Evolutionary conservation across 1,140 invertebrate species (phyloP).

Genomic region (Drosophila quadrilineata): DNA sequence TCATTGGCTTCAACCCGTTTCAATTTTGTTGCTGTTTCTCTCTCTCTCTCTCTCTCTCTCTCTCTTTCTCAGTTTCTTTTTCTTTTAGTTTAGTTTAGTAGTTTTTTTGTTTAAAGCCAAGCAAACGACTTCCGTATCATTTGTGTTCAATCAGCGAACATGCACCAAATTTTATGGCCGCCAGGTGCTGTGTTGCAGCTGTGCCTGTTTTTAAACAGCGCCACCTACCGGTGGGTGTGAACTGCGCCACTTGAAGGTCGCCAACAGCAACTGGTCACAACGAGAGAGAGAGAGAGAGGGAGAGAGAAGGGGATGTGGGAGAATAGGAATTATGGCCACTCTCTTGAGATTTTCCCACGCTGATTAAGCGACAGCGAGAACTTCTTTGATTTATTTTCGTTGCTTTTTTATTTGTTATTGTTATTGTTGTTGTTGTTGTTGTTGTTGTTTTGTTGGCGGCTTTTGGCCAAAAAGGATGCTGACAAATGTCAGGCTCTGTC

Average conservation of each 20-base stretch:
- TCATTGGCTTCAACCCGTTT: constrained; percentile 42
- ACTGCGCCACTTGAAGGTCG: constrained; percentile 45
- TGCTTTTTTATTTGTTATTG: too few relatives aligned
- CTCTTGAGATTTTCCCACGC: constrained; percentile 64
- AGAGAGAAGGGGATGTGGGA: too few relatives aligned
- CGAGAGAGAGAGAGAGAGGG: too few relatives aligned
- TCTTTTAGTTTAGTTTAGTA: too few relatives aligned
- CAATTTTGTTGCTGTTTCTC: background rate
- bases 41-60: too few relatives aligned
- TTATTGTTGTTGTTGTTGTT: constrained; percentile 24
- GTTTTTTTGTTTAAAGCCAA: too few relatives aligned
- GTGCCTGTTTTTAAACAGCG: constrained; percentile 24
- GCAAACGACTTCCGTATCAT: constrained; percentile 74
- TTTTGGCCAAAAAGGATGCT: constrained; percentile 60
- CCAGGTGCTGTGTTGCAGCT: constrained; percentile 73
- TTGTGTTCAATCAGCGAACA: constrained; percentile 78
- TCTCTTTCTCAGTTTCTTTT: too few relatives aligned
- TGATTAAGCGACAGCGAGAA: constrained; percentile 57
- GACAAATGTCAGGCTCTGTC: constrained; percentile 70
- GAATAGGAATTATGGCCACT: too few relatives aligned
- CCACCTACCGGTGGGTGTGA: constrained; percentile 55
- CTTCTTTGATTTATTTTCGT: too few relatives aligned
- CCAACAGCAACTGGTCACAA: background rate
- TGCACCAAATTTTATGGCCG: constrained; percentile 70
- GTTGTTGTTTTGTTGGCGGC: constrained; percentile 17